Percentiles rank a stretch among this genome's conserved stretches.
phyloP scores from a whole-genome alignment of 2,888 invertebrate genomes.

The Osmoderma eremita region DNA sequence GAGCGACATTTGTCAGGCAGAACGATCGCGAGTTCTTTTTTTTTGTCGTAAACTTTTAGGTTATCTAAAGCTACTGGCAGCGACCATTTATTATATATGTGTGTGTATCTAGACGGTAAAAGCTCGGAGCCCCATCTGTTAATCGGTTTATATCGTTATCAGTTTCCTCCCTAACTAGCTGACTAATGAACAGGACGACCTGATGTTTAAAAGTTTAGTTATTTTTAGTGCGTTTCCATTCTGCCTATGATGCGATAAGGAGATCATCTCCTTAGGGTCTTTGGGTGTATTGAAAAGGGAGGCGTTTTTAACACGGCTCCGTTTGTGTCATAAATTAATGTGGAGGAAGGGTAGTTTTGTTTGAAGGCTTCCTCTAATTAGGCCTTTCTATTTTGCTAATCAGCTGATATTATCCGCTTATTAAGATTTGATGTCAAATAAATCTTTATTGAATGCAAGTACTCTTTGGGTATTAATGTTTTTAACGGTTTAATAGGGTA shows the following conservation, averaged over 20 bases:
- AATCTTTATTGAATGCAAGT: too few species aligned
- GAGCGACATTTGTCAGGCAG: slow-evolving; percentile 13
- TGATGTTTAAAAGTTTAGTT: slow-evolving; percentile 48
- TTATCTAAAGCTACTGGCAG: slow-evolving; percentile 31
- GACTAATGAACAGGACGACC: slow-evolving; percentile 51
- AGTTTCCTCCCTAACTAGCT: slow-evolving; percentile 40
- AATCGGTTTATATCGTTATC: slow-evolving; percentile 51
- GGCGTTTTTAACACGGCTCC: slow-evolving; percentile 22
- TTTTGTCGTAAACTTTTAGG: slow-evolving; percentile 36
- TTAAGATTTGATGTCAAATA: too few species aligned
- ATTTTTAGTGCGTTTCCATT: slow-evolving; percentile 47
- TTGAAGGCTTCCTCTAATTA: slow-evolving; percentile 11
- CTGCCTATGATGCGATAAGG: slow-evolving; percentile 46
- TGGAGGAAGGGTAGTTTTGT: neutral
- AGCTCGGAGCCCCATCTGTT: slow-evolving; percentile 42
- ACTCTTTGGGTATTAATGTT: too few species aligned
- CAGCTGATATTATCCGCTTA: too few species aligned
- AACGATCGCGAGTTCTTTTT: neutral
- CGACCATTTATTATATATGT: slow-evolving; percentile 35
- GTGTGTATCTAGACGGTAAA: slow-evolving; percentile 11
- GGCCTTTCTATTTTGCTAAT: neutral
- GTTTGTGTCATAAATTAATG: slow-evolving; percentile 11
- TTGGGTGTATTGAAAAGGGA: slow-evolving; percentile 28
- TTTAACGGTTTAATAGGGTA: too few species aligned
- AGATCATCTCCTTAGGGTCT: slow-evolving; percentile 46